Percentiles rank a stretch among this genome's conserved stretches.
These are phyloP conservation scores for Stichopus horrens DNA, from an alignment of 53 echinoderm and acorn worm genomes.

Conservation along the genomic window DNA sequence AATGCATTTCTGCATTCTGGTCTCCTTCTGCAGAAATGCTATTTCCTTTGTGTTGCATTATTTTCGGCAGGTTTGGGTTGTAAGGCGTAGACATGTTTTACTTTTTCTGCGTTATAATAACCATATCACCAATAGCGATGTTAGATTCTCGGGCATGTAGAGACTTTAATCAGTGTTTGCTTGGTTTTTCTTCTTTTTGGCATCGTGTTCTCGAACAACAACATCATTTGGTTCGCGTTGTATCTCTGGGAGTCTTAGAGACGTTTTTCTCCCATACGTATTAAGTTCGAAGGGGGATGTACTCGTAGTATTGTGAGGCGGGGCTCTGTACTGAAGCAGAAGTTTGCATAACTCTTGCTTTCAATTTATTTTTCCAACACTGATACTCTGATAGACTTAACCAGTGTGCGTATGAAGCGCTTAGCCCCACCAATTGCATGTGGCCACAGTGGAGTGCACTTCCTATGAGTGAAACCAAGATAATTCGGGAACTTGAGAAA, in stretches of 20 bases:
- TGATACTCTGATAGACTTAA: constrained; percentile 47
- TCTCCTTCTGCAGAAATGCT: constrained; percentile 40
- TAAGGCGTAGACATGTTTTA: constrained; percentile 38
- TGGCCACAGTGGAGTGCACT: constrained; percentile 68
- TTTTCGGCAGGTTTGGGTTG: constrained; percentile 23
- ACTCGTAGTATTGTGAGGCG: constrained; percentile 59
- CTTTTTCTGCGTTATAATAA: constrained; percentile 61
- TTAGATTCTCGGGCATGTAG: constrained; percentile 44
- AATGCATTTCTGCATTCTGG: no score
- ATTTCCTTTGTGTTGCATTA: constrained; percentile 42
- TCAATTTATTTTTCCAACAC: constrained; percentile 48
- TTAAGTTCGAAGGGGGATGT: constrained; percentile 27
- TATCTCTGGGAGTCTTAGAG: constrained; percentile 5
- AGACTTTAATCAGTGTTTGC: neutral
- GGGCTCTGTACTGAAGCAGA: constrained; percentile 58
- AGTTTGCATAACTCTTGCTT: constrained; percentile 63
- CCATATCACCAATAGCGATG: constrained; percentile 56
- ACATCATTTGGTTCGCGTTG: neutral
- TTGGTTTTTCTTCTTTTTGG: constrained; percentile 57
- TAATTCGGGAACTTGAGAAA: constrained; percentile 59
- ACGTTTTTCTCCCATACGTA: neutral
- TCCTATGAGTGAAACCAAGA: constrained; percentile 62
- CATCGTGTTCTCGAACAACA: constrained; percentile 13
- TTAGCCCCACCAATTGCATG: constrained; percentile 68
- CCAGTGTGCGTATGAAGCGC: constrained; percentile 56